Evolutionary conservation across 2,888 invertebrate genomes (phyloP).

Genomic region (Heliconius cydno): DNA sequence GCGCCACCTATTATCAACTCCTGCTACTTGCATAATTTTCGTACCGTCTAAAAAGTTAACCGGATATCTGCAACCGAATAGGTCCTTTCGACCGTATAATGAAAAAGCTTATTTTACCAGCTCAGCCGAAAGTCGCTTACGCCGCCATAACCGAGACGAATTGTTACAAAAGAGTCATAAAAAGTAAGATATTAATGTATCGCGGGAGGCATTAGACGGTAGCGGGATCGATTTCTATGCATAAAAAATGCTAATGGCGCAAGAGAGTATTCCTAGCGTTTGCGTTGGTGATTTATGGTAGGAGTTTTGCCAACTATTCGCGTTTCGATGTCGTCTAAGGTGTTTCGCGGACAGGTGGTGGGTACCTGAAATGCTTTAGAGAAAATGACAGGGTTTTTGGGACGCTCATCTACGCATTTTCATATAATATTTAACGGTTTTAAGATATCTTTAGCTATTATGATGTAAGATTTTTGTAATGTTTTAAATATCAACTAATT

Average conservation of each 20-base stretch:
- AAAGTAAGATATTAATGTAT: slow-evolving; percentile 84
- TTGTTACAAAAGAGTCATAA: slow-evolving; percentile 82
- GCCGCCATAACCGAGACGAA: slow-evolving; percentile 61
- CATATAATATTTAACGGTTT: slow-evolving; percentile 20
- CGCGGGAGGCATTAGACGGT: slow-evolving; percentile 83
- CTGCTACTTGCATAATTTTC: slow-evolving; percentile 63
- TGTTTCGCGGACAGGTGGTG: slow-evolving; percentile 65
- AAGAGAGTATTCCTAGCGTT: slow-evolving; percentile 70
- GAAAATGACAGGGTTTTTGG: slow-evolving; percentile 41
- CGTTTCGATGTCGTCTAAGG: slow-evolving; percentile 61
- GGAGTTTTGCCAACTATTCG: slow-evolving; percentile 68
- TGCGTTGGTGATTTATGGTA: slow-evolving; percentile 77
- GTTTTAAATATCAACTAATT: not conserved
- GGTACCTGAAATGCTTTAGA: slow-evolving; percentile 39
- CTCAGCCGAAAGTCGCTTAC: slow-evolving; percentile 53
- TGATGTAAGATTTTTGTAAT: not conserved
- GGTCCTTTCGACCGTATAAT: not conserved
- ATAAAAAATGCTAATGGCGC: slow-evolving; percentile 83
- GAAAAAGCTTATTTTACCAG: slow-evolving; percentile 25
- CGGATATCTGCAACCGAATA: slow-evolving; percentile 3
- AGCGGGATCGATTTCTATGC: slow-evolving; percentile 82
- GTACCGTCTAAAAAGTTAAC: slow-evolving; percentile 46
- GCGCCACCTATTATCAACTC: slow-evolving; percentile 81
- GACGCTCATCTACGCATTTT: slow-evolving; percentile 22
- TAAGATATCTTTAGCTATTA: not conserved